phyloP scores from a whole-genome alignment of 2,113 vertebrate species.

The Oncorhynchus mykiss region DNA sequence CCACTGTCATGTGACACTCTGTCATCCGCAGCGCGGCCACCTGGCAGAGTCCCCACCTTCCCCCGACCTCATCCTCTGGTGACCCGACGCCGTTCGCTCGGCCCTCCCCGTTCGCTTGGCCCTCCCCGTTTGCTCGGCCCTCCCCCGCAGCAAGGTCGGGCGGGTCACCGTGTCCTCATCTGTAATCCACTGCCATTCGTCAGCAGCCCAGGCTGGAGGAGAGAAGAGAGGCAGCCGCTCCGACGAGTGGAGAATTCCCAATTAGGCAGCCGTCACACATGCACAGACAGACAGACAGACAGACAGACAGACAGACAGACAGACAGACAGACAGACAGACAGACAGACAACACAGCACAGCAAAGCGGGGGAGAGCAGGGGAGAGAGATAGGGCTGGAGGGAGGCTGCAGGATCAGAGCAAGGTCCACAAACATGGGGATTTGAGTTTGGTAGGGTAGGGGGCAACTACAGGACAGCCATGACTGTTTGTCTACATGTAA shows the following conservation, averaged over 20 bases:
- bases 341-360: conserved; percentile 26
- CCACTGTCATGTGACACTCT: conserved; percentile 90
- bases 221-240: conserved; percentile 75
- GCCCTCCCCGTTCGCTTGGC: conserved; percentile 69
- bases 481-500: conserved; percentile 19
- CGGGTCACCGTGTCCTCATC: conserved; percentile 96
- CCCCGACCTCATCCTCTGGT: conserved; percentile 88
- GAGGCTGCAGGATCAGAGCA: conserved; percentile 66
- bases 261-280: conserved; percentile 99
- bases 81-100: conserved; percentile 78
- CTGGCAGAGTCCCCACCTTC: conserved; percentile 79
- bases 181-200: conserved; percentile 99
- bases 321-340: conserved; percentile 10
- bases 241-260: conserved; percentile 99
- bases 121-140: conserved; percentile 62
- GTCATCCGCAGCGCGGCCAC: conserved; percentile 82
- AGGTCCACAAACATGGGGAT: conserved; percentile 51
- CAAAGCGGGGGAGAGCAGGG: conserved; percentile 20
- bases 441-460: conserved; percentile 24
- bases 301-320: conserved; percentile 21
- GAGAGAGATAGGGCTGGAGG: conserved; percentile 31
- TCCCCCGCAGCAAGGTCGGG: conserved; percentile 88
- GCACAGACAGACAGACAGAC: conserved; percentile 55
- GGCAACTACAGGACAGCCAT: conserved; percentile 53
- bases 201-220: conserved; percentile 89